Base-by-base conservation (phyloP, 2,888 invertebrate species). In the Conus canariensis region DNA sequence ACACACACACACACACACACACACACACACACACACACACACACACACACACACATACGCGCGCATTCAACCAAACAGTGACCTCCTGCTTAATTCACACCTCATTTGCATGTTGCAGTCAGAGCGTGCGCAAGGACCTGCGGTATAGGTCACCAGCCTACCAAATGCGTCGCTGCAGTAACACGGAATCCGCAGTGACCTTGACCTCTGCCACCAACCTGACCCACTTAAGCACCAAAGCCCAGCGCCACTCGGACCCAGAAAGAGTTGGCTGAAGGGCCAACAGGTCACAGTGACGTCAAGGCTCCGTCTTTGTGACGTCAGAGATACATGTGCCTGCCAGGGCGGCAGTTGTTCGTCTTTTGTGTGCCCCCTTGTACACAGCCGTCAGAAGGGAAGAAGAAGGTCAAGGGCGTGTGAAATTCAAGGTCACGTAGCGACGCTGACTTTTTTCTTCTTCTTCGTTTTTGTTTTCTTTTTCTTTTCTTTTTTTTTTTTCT, bases 41-140 rank as follows among this genome's bases (percentile, higher is more conserved):
- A 8, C 16, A 6, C n/a, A 74, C 74, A 19, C n/a, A 6, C 74
- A 60, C 60, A 60, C 60, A 64, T 4, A 2, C 60, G 16, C 60
- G 16, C 60, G 16, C 60, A 64, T 16, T 14, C 60, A 64, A 45
- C 45, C 4, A 1, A 45, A 45, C 45, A 45, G 45, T 4, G 45
- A 45, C 45, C 45, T 45, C 45, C 45, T 45, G 80, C 12, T 45
- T 80, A 80, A 80, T 80, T 14, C 14, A 16, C 80, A 58, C 59
- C 85, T 85, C 22, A 70, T 87, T 67, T 87, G 67, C 56, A 45
- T 83, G 70, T 89, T 89, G 22, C 89, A 89, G 89, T 25, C 89
- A 83, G 89, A 89, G 89, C 89, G 83, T 89, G 89, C 59, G 89
- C 56, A 89, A 85, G 82, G 89, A 89, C 89, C 3, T 89, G n/a